Evolutionary conservation across 1,140 invertebrate species (phyloP), one percentile per base, ranked within the genome.

Genomic region (Bacillus rossius): DNA sequence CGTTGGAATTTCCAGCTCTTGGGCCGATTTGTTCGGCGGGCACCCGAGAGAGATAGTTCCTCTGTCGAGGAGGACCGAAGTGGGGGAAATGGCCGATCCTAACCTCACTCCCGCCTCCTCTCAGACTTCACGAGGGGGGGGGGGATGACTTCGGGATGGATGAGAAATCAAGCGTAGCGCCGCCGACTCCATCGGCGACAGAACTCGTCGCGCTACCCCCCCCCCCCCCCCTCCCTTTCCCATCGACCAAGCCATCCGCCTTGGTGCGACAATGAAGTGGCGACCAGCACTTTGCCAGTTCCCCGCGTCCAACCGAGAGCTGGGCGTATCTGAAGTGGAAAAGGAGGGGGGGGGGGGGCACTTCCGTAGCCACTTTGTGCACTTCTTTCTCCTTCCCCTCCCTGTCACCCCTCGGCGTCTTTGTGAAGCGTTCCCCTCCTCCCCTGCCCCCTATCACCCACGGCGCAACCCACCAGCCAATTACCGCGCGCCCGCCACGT

Each of bases 291-390:
- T 51, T 51, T 17, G 43, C 29, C 48, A 14, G 26, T 26, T 10
- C 14, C 48, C 26, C 19, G 16, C 13, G 17, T 37, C n/a, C 13
- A 26, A 4, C 25, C 47, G 42, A 57, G 60, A 60, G 55, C 60
- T 58, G 65, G 61, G 63, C 65, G 56, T 60, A 42, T 61, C 55
- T 62, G 61, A 49, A 48, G 57, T 43, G 57, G 54, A 60, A n/a
- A n/a, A n/a, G n/a, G n/a, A n/a, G n/a, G n/a, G n/a, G n/a, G n/a
- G n/a, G n/a, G 48, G 52, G 53, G 49, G 48, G 29, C 29, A 34
- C 29, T 34, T 34, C 29, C 29, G 29, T 10, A 34, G 29, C 29
- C 29, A 34, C 29, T 34, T 34, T 34, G 29, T 7, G 10, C 29
- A 34, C 29, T 10, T n/a, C 29, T 34, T 4, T 10, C 29, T 34